Percentiles rank a stretch among this genome's conserved stretches.
These are phyloP conservation scores for Phataginus tetradactyla DNA, from an alignment of 2,797 vertebrate genomes.

Conservation along the genomic window DNA sequence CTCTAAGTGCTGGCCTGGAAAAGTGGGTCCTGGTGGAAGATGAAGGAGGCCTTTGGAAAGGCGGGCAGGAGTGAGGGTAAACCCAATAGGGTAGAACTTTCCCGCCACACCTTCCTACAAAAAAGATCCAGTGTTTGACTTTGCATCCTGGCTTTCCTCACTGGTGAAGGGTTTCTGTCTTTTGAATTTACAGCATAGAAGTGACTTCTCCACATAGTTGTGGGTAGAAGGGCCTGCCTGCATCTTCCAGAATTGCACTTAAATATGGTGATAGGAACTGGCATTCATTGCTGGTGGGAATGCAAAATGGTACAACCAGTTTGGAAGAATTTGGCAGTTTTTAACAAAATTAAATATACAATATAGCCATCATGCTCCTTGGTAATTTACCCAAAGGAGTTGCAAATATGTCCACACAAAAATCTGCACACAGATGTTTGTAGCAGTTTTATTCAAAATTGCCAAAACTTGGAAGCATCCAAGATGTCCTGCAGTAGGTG, in stretches of 20 bases:
- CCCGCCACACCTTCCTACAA: background rate
- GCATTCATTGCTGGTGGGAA: background rate
- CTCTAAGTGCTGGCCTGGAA: background rate
- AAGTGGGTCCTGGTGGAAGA: background rate
- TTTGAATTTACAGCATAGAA: background rate
- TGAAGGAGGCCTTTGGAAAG: background rate
- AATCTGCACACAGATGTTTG: background rate
- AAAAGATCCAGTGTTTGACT: background rate
- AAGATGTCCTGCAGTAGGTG: background rate
- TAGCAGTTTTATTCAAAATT: background rate
- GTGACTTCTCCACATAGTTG: background rate
- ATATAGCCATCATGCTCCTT: background rate
- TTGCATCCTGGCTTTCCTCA: background rate
- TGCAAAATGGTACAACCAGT: fast-evolving
- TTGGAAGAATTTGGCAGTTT: background rate
- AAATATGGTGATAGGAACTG: background rate
- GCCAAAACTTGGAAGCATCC: background rate
- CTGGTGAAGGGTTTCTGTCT: background rate
- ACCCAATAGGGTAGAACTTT: background rate
- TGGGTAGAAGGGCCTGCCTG: background rate
- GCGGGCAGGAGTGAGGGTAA: background rate
- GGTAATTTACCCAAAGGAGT: background rate
- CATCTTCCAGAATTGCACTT: background rate
- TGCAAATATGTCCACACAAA: background rate
- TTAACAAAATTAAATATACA: background rate